Evolutionary conservation across 2,797 vertebrate genomes (phyloP).

Genomic region (Lophura swinhoii): DNA sequence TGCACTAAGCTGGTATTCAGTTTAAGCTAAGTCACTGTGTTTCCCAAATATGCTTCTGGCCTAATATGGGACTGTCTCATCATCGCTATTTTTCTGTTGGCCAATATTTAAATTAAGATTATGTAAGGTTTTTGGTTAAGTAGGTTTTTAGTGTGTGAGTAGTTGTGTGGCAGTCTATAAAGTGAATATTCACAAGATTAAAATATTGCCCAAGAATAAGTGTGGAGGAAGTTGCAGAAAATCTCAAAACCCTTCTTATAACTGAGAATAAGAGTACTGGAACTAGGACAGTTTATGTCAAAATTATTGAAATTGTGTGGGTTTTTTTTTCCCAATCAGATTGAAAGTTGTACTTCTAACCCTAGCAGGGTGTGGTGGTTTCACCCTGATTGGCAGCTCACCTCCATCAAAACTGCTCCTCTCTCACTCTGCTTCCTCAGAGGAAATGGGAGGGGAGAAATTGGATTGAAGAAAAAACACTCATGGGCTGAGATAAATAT

Average conservation of each 20-base stretch:
- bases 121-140: background rate
- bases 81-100: background rate
- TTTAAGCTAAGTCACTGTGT: background rate
- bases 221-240: background rate
- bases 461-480: background rate
- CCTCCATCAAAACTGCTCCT: too few species aligned
- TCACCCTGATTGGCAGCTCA: too few species aligned
- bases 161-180: background rate
- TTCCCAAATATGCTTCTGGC: fast-evolving
- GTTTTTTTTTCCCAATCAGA: background rate
- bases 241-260: background rate
- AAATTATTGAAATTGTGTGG: fast-evolving
- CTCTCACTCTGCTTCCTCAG: background rate
- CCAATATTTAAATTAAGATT: background rate
- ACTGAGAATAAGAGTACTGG: background rate
- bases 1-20: background rate
- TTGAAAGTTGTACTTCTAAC: background rate
- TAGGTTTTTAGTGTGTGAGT: fast-evolving
- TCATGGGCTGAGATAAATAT: background rate
- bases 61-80: background rate
- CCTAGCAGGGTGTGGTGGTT: background rate
- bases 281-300: background rate
- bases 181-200: background rate
- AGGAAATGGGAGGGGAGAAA: too few species aligned
- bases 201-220: background rate